Evolutionary conservation across 2,797 vertebrate genomes (phyloP).

Genomic region (Psittacula echo): DNA sequence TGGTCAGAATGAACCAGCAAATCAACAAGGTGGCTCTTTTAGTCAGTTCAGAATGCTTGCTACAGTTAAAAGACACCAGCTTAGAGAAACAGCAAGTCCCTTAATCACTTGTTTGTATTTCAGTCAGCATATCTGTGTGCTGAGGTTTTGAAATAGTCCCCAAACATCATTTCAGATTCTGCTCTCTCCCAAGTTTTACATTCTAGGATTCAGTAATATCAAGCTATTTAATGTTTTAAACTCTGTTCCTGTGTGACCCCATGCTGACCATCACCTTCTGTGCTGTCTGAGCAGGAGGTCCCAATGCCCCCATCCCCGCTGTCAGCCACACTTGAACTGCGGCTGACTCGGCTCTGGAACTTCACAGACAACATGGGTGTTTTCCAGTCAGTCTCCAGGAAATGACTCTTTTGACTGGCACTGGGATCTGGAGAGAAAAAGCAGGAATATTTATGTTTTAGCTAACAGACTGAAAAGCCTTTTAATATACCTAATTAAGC

Average conservation of each 20-base stretch:
- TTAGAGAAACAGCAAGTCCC: background rate
- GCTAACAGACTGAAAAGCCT: background rate
- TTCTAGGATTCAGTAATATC: background rate
- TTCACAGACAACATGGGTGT: constrained; percentile 85
- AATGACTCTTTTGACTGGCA: constrained; percentile 52
- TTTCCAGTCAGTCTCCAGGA: constrained; percentile 87
- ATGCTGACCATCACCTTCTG: constrained; percentile 84
- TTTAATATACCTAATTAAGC: background rate
- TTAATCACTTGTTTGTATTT: background rate
- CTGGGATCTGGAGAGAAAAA: constrained; percentile 48
- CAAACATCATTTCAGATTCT: fast-evolving
- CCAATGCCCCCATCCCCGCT: constrained; percentile 84
- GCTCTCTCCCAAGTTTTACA: background rate
- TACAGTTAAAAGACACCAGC: background rate
- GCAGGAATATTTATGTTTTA: background rate
- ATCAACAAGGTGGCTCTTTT: background rate
- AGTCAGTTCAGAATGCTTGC: background rate
- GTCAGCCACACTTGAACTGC: constrained; percentile 80
- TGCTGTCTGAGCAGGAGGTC: constrained; percentile 85
- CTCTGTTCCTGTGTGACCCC: background rate
- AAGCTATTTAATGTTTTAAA: background rate
- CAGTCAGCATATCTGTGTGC: background rate
- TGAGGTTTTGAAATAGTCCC: background rate
- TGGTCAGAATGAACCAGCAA: background rate
- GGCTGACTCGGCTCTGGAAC: constrained; percentile 85